These are phyloP conservation scores for Cyphomyrus discorhynchus DNA, from an alignment of 2,113 vertebrate genomes.

Conservation along the genomic window DNA sequence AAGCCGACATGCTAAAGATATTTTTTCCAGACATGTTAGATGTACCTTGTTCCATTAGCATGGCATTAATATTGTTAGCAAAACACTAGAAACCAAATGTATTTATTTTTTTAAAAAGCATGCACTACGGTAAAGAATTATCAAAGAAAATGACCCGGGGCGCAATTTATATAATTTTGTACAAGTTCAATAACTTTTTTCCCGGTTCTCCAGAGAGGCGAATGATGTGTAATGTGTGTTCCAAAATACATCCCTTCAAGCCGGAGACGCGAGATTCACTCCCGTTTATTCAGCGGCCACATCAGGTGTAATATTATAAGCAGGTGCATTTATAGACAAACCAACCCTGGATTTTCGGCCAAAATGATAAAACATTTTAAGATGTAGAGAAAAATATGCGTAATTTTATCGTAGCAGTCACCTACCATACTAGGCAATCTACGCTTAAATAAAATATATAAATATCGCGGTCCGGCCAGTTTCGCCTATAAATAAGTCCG, in stretches of 20 bases:
- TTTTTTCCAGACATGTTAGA: neutral
- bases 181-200: conserved; percentile 1
- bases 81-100: neutral
- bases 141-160: neutral
- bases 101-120: neutral
- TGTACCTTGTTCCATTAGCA: neutral
- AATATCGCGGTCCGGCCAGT: neutral
- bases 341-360: neutral
- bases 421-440: neutral
- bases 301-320: neutral
- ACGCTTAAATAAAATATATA: neutral
- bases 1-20: neutral
- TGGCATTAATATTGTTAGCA: neutral
- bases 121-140: neutral
- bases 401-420: neutral
- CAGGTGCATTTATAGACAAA: neutral
- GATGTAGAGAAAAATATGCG: neutral
- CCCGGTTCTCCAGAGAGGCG: neutral
- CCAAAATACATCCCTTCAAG: neutral
- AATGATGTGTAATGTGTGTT: neutral
- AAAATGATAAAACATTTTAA: neutral
- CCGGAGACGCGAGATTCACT: neutral
- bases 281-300: neutral
- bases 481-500: neutral
- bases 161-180: neutral